phyloP scores from a whole-genome alignment of 1,140 invertebrate species.

The Oryctes rhinoceros region DNA sequence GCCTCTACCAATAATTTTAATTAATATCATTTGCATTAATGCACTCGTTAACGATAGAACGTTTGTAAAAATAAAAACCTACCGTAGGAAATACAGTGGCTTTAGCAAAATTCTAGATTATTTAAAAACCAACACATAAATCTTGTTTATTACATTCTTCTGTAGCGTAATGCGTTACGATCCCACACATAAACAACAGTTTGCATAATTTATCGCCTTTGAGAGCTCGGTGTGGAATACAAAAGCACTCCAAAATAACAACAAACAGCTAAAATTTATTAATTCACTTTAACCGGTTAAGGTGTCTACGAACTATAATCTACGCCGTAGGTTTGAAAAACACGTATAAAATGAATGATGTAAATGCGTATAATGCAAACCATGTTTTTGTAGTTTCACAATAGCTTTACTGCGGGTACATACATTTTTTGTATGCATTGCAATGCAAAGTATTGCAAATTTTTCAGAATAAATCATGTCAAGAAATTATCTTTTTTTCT shows the following conservation, averaged over 20 bases:
- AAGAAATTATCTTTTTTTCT: no score
- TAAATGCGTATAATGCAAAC: no score
- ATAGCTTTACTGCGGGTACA: no score
- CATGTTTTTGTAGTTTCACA: no score
- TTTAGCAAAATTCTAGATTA: constrained; percentile 21
- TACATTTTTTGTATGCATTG: no score
- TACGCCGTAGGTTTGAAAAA: no score
- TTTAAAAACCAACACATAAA: constrained; percentile 26
- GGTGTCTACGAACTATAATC: neutral
- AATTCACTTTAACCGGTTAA: neutral
- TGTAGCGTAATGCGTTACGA: neutral
- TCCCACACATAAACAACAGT: constrained; percentile 28
- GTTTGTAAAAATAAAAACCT: neutral
- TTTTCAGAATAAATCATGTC: no score
- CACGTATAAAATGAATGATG: no score
- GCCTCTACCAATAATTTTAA: no score
- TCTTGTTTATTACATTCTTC: constrained; percentile 31
- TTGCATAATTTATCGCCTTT: constrained; percentile 21
- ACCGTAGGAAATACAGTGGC: neutral
- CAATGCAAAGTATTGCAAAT: no score
- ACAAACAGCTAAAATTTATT: constrained; percentile 19
- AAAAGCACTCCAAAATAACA: constrained; percentile 19
- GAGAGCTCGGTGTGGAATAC: neutral
- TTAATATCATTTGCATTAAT: no score
- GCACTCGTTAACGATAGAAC: no score